phyloP scores from a whole-genome alignment of 2,797 vertebrate genomes.

The Gobionotothen gibberifrons region DNA sequence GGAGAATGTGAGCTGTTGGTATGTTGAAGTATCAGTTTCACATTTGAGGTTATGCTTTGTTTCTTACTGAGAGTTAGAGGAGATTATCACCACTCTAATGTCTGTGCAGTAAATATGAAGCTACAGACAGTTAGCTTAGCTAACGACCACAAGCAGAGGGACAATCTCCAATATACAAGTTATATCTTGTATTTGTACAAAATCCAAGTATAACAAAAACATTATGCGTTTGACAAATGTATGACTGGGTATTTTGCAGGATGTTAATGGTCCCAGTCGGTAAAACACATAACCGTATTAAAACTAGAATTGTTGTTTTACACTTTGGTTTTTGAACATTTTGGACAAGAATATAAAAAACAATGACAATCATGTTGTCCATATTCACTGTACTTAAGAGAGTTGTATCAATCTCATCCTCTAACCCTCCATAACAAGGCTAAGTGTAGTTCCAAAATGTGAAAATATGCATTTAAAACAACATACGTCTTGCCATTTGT shows the following conservation, averaged over 20 bases:
- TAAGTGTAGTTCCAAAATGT: neutral
- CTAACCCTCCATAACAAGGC: too few relatives aligned
- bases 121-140: neutral
- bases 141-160: neutral
- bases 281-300: neutral
- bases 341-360: too few relatives aligned
- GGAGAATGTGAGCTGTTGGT: neutral
- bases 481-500: too few relatives aligned
- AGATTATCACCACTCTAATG: neutral
- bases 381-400: neutral
- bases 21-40: slow-evolving; percentile 10
- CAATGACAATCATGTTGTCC: neutral
- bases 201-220: neutral
- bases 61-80: neutral
- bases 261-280: neutral
- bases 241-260: neutral
- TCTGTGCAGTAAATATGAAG: neutral
- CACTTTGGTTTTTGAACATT: neutral
- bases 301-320: neutral
- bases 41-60: neutral
- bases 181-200: neutral
- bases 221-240: neutral
- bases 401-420: neutral
- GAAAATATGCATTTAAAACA: neutral
- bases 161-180: neutral